Percentiles rank a stretch among this genome's conserved stretches.
Conservation (phyloP, 2,888 invertebrate genomes). For the Tetrapedia diversipes region DNA sequence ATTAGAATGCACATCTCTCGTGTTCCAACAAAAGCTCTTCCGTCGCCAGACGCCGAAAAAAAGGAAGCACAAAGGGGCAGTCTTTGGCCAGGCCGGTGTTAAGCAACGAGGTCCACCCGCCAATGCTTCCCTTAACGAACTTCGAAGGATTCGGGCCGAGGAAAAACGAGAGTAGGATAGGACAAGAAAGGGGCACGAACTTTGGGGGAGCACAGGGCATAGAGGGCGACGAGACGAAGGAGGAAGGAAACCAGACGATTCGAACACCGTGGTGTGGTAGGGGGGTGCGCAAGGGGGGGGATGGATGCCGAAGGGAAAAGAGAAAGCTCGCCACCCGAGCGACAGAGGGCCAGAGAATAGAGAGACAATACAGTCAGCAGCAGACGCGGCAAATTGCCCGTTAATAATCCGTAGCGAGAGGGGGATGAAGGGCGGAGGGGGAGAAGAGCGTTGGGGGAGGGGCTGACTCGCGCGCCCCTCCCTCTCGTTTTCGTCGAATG, state of each 20-base stretch:
- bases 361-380: conserved; percentile 82
- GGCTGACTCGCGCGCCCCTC: conserved; percentile 34
- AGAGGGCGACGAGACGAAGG: conserved; percentile 25
- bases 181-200: conserved; percentile 23
- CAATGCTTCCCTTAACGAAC: conserved; percentile 66
- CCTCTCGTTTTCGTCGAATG: conserved; percentile 66
- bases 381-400: conserved; percentile 82
- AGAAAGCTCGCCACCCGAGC: conserved; percentile 54
- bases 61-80: background rate
- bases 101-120: conserved; percentile 54
- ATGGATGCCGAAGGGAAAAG: conserved; percentile 57
- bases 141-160: conserved; percentile 50
- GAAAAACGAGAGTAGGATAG: conserved; percentile 23
- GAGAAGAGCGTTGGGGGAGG: conserved; percentile 30
- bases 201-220: conserved; percentile 34
- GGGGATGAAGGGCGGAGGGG: conserved; percentile 54
- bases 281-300: conserved; percentile 35
- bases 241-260: conserved; percentile 30
- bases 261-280: conserved; percentile 37
- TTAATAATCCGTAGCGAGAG: conserved; percentile 79
- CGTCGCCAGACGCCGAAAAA: background rate
- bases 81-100: conserved; percentile 48
- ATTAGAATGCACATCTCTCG: background rate
- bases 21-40: background rate
- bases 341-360: conserved; percentile 66